These are phyloP conservation scores for Rhyacophila evoluta DNA, from an alignment of 2,888 invertebrate genomes.

Conservation along the genomic window DNA sequence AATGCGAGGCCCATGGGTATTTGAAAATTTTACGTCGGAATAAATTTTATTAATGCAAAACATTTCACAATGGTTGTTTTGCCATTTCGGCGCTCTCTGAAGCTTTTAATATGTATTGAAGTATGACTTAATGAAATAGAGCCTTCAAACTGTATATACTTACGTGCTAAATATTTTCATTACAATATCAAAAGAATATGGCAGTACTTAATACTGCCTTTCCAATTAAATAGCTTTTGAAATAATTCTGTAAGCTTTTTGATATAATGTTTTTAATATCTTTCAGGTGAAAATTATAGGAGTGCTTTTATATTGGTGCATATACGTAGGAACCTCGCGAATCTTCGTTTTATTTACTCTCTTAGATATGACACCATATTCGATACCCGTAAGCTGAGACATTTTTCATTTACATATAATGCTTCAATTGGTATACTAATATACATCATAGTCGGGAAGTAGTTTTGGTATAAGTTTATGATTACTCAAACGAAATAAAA, in stretches of 20 bases:
- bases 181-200: background rate
- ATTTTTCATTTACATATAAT: too few relatives aligned
- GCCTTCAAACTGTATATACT: background rate
- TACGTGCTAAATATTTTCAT: constrained; percentile 2
- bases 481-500: too few relatives aligned
- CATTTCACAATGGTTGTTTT: constrained; percentile 8
- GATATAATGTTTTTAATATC: background rate
- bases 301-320: too few relatives aligned
- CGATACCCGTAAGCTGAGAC: too few relatives aligned
- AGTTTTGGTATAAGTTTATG: too few relatives aligned
- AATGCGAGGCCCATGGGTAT: background rate
- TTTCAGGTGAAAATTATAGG: background rate
- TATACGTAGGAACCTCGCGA: too few relatives aligned
- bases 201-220: background rate
- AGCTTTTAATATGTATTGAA: constrained; percentile 22
- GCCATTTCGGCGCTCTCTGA: background rate
- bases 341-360: too few relatives aligned
- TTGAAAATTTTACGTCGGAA: background rate
- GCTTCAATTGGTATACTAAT: too few relatives aligned
- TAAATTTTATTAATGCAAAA: constrained; percentile 17
- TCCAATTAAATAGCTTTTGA: background rate
- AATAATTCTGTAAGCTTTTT: background rate
- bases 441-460: too few relatives aligned
- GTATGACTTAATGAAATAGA: background rate
- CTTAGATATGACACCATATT: too few relatives aligned